phyloP scores from a whole-genome alignment of 2,113 vertebrate genomes.

The Connochaetes taurinus region DNA sequence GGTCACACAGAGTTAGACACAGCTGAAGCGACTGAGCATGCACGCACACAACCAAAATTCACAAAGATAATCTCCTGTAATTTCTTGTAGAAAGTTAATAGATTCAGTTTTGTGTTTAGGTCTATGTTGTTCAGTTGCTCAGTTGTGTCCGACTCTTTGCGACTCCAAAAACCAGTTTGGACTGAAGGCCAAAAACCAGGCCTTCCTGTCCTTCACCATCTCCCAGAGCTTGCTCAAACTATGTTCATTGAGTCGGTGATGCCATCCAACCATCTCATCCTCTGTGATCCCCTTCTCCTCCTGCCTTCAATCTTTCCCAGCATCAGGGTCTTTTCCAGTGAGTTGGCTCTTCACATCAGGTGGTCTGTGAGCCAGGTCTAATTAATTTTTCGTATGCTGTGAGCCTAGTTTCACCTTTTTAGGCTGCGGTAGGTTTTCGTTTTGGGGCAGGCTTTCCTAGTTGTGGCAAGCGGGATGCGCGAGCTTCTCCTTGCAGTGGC shows the following conservation, averaged over 20 bases:
- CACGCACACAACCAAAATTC: neutral
- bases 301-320: neutral
- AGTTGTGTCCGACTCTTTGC: neutral
- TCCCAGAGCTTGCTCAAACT: neutral
- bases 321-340: neutral
- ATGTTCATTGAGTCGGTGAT: neutral
- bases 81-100: neutral
- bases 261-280: neutral
- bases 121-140: neutral
- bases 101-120: neutral
- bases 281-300: neutral
- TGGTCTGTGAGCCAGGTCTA: neutral
- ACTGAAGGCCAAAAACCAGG: neutral
- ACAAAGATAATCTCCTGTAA: neutral
- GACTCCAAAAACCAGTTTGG: neutral
- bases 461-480: neutral
- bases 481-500: neutral
- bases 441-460: neutral
- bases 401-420: neutral
- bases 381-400: neutral
- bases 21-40: neutral
- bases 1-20: neutral
- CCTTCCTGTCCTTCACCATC: neutral
- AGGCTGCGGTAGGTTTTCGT: neutral
- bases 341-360: neutral